Percentiles rank a stretch among this genome's conserved stretches.
Conservation (phyloP, 2,888 invertebrate species). For the Tipula helvola region DNA sequence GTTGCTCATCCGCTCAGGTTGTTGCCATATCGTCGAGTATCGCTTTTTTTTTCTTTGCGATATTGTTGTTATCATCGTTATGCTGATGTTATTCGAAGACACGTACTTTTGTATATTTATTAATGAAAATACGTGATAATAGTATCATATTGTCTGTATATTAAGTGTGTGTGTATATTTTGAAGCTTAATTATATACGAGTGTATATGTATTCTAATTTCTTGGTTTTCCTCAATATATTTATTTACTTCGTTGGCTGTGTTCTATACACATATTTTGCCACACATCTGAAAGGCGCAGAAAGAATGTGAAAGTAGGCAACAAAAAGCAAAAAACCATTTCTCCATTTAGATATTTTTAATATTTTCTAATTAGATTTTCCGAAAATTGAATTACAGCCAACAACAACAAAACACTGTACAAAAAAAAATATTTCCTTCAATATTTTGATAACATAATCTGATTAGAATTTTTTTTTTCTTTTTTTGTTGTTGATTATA, state of each 20-base stretch:
- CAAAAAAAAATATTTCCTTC: neutral
- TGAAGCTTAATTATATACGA: neutral
- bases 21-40: neutral
- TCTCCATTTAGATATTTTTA: neutral
- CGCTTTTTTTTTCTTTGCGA: neutral
- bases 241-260: neutral
- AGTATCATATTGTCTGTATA: neutral
- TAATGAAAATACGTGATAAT: neutral
- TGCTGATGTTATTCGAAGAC: neutral
- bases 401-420: neutral
- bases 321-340: neutral
- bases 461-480: neutral
- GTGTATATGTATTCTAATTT: neutral
- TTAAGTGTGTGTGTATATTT: neutral
- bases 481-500: neutral
- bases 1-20: neutral
- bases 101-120: neutral
- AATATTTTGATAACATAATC: constrained; percentile 4
- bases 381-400: neutral
- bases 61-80: neutral
- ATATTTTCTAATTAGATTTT: neutral
- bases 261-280: neutral
- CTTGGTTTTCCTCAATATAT: neutral
- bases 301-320: neutral
- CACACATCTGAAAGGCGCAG: neutral